phyloP scores from a whole-genome alignment of 2,113 vertebrate species.

The Pao palembangensis region DNA sequence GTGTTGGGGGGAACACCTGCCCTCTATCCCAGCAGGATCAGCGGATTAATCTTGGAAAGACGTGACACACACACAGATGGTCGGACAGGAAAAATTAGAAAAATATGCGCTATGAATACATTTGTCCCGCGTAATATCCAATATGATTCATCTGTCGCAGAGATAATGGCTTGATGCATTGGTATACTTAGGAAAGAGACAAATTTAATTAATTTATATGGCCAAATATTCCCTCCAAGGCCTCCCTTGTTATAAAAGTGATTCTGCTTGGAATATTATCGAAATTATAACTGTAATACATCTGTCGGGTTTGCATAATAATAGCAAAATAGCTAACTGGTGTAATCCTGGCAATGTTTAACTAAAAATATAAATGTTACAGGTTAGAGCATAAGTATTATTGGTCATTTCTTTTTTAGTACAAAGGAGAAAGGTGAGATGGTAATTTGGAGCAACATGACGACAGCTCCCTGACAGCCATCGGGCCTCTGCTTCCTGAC shows the following conservation, averaged over 20 bases:
- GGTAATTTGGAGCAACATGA: constrained; percentile 50
- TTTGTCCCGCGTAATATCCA: constrained; percentile 83
- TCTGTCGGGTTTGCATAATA: constrained; percentile 72
- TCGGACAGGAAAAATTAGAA: constrained; percentile 90
- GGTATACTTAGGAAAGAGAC: constrained; percentile 80
- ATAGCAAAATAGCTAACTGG: constrained; percentile 53
- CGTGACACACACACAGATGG: constrained; percentile 87
- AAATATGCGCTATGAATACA: constrained; percentile 91
- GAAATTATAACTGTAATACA: constrained; percentile 76
- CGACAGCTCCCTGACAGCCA: constrained; percentile 42
- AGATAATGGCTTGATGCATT: constrained; percentile 86
- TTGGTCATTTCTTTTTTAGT: constrained; percentile 40
- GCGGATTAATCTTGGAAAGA: constrained; percentile 89
- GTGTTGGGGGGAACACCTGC: constrained; percentile 68
- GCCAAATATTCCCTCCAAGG: constrained; percentile 73
- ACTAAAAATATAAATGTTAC: not conserved
- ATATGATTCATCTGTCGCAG: constrained; percentile 81
- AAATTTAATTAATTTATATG: constrained; percentile 82
- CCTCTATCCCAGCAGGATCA: constrained; percentile 83
- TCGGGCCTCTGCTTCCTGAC: constrained; percentile 69
- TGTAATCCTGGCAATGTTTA: constrained; percentile 45
- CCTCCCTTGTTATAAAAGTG: constrained; percentile 70
- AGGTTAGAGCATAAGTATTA: not conserved
- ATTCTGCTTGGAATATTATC: constrained; percentile 73
- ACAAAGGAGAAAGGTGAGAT: constrained; percentile 64